phyloP scores from a whole-genome alignment of 2,113 vertebrate genomes.

The Melanocharis versteri region DNA sequence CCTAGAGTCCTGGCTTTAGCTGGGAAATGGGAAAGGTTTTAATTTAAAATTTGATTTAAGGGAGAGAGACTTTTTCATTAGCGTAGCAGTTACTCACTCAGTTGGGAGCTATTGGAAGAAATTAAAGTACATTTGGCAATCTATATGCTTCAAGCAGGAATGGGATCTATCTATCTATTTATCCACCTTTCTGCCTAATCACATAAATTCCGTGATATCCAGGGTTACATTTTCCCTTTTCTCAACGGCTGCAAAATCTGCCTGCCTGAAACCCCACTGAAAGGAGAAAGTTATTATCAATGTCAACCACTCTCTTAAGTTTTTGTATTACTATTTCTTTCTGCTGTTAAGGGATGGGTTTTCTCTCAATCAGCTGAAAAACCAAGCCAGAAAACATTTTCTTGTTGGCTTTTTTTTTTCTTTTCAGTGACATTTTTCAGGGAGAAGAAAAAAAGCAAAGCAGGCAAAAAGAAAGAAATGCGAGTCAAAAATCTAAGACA shows the following conservation, averaged over 20 bases:
- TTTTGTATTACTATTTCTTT: background rate
- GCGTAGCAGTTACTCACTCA: constrained; percentile 63
- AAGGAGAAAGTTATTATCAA: background rate
- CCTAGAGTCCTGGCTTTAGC: constrained; percentile 52
- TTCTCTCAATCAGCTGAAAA: background rate
- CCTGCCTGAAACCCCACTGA: background rate
- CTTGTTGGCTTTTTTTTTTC: background rate
- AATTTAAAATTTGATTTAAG: constrained; percentile 74
- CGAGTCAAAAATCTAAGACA: background rate
- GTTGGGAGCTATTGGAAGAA: constrained; percentile 71
- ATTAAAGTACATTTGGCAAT: constrained; percentile 75
- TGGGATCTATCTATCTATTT: constrained; percentile 59
- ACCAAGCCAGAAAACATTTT: background rate
- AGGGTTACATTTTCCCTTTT: background rate
- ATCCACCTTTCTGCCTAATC: constrained; percentile 65
- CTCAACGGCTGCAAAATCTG: constrained; percentile 7
- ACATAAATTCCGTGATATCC: constrained; percentile 39
- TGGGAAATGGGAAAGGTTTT: constrained; percentile 72
- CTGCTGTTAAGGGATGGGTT: background rate
- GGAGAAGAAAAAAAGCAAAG: background rate
- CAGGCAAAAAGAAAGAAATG: background rate
- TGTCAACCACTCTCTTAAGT: background rate
- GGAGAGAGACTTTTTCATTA: constrained; percentile 65
- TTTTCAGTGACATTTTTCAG: background rate
- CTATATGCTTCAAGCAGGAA: constrained; percentile 63